These are phyloP conservation scores for Magallana gigas DNA, from an alignment of 1,140 invertebrate genomes.

Conservation along the genomic window DNA sequence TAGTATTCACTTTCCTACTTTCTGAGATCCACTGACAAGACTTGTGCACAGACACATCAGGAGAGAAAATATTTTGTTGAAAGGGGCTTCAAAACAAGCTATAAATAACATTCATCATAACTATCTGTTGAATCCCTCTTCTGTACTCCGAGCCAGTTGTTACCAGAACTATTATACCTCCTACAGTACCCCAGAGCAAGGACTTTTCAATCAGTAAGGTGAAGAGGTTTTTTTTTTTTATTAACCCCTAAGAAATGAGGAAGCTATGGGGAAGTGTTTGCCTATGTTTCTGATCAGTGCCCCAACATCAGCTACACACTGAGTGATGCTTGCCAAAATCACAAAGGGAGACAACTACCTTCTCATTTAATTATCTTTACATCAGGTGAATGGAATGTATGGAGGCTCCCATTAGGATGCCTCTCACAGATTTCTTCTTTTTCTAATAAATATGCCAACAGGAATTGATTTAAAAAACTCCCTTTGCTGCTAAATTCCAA, in stretches of 20 bases:
- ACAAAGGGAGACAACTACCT: constrained; percentile 23
- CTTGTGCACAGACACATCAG: constrained; percentile 16
- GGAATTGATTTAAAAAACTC: not conserved
- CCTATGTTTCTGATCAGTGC: not conserved
- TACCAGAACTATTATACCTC: not conserved
- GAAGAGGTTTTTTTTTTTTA: not conserved
- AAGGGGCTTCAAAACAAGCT: constrained; percentile 30
- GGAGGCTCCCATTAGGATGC: not conserved
- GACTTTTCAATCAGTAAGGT: not conserved
- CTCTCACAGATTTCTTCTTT: not conserved
- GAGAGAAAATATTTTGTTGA: constrained; percentile 34
- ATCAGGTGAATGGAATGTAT: constrained; percentile 18
- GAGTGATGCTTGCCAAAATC: not conserved
- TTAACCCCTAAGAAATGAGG: not conserved
- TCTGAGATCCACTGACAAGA: constrained; percentile 10
- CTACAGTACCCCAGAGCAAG: not conserved
- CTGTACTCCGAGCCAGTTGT: not conserved
- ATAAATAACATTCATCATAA: constrained; percentile 26
- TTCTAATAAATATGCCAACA: not conserved
- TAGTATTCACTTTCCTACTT: not conserved
- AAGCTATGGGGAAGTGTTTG: not conserved
- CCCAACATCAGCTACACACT: not conserved
- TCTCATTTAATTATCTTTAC: constrained; percentile 24
- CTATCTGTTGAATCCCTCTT: not conserved
- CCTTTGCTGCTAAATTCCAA: not conserved